phyloP scores from a whole-genome alignment of 2,797 vertebrate genomes.

The Anniella stebbinsi region DNA sequence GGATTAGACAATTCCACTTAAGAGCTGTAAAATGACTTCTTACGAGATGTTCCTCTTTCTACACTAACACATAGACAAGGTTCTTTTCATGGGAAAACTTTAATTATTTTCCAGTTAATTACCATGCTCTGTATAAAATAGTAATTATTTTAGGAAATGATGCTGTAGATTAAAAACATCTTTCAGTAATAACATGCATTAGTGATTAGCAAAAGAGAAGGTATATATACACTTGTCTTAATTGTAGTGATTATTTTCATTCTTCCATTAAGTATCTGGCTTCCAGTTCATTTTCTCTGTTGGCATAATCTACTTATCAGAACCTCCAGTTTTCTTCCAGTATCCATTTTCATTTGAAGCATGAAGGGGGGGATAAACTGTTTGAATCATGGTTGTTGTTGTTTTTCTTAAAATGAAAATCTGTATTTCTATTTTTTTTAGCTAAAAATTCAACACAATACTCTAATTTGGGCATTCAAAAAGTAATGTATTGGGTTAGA shows the following conservation, averaged over 20 bases:
- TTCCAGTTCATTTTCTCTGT: constrained; percentile 31
- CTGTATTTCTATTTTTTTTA: not conserved
- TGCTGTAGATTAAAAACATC: constrained; percentile 63
- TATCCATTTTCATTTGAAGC: constrained; percentile 26
- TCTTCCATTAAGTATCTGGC: constrained; percentile 26
- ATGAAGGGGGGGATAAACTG: constrained; percentile 29
- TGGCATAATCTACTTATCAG: constrained; percentile 32
- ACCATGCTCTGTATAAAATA: constrained; percentile 63
- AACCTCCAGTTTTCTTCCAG: not conserved
- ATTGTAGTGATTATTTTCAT: constrained; percentile 28
- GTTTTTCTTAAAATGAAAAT: constrained; percentile 11
- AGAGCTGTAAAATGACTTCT: constrained; percentile 64
- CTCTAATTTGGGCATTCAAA: not conserved
- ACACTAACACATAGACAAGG: constrained; percentile 18
- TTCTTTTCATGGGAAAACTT: constrained; percentile 63
- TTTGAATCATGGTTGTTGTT: not conserved
- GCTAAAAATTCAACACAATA: not conserved
- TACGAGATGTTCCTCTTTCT: constrained; percentile 70
- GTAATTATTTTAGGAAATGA: constrained; percentile 72
- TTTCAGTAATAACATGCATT: constrained; percentile 49
- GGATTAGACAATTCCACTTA: constrained; percentile 74
- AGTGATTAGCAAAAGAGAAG: constrained; percentile 36
- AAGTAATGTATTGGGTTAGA: not conserved
- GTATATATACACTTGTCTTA: not conserved
- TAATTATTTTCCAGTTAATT: constrained; percentile 70